These are phyloP conservation scores for Drosophila takahashii DNA, from an alignment of 1,140 invertebrate genomes.

Conservation along the genomic window DNA sequence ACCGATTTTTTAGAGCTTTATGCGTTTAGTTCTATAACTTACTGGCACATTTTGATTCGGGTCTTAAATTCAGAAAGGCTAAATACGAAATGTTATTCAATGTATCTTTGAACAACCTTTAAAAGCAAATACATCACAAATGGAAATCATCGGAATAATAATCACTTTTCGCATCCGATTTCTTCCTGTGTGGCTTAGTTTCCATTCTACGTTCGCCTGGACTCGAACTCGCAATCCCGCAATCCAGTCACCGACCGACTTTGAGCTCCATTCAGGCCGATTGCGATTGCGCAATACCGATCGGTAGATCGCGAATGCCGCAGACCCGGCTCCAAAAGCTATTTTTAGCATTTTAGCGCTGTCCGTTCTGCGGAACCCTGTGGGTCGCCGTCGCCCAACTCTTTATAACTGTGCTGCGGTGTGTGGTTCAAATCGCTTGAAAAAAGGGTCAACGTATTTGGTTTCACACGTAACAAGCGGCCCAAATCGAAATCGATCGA, in stretches of 20 bases:
- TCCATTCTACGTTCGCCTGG: slow-evolving; percentile 17
- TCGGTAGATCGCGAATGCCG: slow-evolving; percentile 15
- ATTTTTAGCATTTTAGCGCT: slow-evolving; percentile 73
- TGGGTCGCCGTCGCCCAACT: slow-evolving; percentile 25
- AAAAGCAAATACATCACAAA: too few relatives aligned
- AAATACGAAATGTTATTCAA: too few relatives aligned
- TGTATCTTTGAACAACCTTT: too few relatives aligned
- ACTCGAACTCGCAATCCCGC: slow-evolving; percentile 2
- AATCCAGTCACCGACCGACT: slow-evolving; percentile 46
- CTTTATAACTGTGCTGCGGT: slow-evolving; percentile 27
- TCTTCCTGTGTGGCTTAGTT: slow-evolving; percentile 11
- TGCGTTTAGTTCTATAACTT: too few relatives aligned
- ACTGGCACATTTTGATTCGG: too few relatives aligned
- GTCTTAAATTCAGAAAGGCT: too few relatives aligned
- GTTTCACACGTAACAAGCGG: slow-evolving; percentile 66
- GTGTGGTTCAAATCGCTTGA: slow-evolving; percentile 11
- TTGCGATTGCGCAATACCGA: slow-evolving; percentile 77
- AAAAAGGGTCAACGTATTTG: slow-evolving; percentile 70
- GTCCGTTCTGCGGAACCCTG: slow-evolving; percentile 42
- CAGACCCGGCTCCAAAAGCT: slow-evolving; percentile 41
- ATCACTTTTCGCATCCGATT: background rate
- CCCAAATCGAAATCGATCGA: slow-evolving; percentile 26
- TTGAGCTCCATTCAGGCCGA: slow-evolving; percentile 53
- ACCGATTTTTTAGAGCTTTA: too few relatives aligned
- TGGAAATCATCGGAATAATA: background rate